Evolutionary conservation across 2,113 vertebrate genomes (phyloP).

Genomic region (Calidris pugnax): DNA sequence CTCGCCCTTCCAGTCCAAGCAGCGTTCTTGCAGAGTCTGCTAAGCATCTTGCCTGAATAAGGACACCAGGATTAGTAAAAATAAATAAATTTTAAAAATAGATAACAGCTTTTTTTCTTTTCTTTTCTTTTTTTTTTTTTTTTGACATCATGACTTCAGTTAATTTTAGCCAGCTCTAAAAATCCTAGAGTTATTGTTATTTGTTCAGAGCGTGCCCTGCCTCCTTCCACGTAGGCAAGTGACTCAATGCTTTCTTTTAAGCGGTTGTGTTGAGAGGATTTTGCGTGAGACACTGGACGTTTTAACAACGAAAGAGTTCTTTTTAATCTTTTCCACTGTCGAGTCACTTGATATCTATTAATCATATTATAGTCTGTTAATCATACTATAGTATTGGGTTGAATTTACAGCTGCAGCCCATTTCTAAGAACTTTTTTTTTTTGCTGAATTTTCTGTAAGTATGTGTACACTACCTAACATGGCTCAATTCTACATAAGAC

Average conservation of each 20-base stretch:
- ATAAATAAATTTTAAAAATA: neutral
- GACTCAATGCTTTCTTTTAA: slow-evolving; percentile 52
- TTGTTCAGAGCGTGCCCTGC: slow-evolving; percentile 2
- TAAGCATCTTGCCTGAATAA: neutral
- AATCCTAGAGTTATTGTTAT: slow-evolving; percentile 46
- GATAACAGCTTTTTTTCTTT: neutral
- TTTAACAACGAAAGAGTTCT: slow-evolving; percentile 15
- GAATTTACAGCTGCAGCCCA: slow-evolving; percentile 10
- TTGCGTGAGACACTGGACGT: slow-evolving; percentile 7
- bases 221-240: slow-evolving; percentile 57
- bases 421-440: slow-evolving; percentile 15
- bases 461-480: neutral
- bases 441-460: neutral
- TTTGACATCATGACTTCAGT: neutral
- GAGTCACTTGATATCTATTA: neutral
- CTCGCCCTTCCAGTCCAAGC: neutral
- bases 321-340: slow-evolving; percentile 27
- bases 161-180: slow-evolving; percentile 59
- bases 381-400: neutral
- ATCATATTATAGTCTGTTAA: slow-evolving; percentile 18
- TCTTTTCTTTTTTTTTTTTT: too few species aligned
- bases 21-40: neutral
- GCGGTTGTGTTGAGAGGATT: slow-evolving; percentile 41
- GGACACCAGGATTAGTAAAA: neutral
- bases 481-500: neutral